phyloP scores from a whole-genome alignment of 2,113 vertebrate genomes.

The Tylochromis polylepis region DNA sequence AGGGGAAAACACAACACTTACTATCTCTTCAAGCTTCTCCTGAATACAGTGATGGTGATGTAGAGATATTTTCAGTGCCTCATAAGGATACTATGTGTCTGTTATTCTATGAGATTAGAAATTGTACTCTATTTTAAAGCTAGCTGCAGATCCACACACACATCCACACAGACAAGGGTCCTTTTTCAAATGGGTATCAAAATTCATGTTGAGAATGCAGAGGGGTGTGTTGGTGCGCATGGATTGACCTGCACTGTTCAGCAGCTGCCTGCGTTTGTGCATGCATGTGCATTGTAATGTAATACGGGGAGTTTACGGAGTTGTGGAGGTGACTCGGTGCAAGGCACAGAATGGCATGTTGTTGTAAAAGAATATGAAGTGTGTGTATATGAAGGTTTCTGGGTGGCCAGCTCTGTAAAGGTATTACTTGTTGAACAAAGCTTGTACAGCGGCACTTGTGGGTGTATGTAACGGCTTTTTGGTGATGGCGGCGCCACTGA shows the following conservation, averaged over 20 bases:
- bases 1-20: conserved; percentile 68
- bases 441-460: conserved; percentile 1
- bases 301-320: conserved; percentile 54
- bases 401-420: conserved; percentile 17
- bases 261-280: conserved; percentile 57
- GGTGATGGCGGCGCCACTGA: conserved; percentile 36
- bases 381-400: conserved; percentile 5
- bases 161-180: not conserved
- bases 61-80: not conserved
- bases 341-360: conserved; percentile 32
- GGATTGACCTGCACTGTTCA: conserved; percentile 33
- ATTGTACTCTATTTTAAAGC: not conserved
- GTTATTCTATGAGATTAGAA: not conserved
- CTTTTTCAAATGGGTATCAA: conserved; percentile 44
- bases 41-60: not conserved
- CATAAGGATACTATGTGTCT: not conserved
- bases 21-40: conserved; percentile 48
- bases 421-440: conserved; percentile 33
- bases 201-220: conserved; percentile 38
- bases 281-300: conserved; percentile 47
- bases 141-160: not conserved
- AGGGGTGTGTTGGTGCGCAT: conserved; percentile 37
- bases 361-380: conserved; percentile 50
- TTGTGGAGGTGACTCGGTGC: conserved; percentile 36
- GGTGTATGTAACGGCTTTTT: conserved; percentile 34